Evolutionary conservation across 2,797 vertebrate species (phyloP).

Genomic region (Lindbergichthys nudifrons): DNA sequence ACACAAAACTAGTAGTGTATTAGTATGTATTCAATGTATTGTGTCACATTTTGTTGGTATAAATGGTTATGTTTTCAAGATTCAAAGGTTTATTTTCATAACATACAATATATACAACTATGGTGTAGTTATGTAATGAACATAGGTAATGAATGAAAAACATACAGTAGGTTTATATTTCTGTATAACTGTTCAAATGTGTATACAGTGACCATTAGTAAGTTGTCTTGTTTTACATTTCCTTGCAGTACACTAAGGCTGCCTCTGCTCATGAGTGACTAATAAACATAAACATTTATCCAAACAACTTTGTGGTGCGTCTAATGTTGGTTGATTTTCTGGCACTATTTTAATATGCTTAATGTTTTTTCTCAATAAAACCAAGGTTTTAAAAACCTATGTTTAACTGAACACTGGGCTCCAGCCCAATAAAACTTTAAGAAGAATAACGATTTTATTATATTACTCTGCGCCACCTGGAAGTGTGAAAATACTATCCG

Average conservation of each 20-base stretch:
- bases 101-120: no score
- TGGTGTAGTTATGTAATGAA: no score
- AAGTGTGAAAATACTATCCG: constrained; percentile 1
- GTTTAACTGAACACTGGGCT: not conserved
- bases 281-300: not conserved
- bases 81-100: no score
- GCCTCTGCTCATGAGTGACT: not conserved
- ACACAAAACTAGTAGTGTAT: no score
- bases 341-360: not conserved
- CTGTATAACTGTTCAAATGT: not conserved
- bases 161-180: no score
- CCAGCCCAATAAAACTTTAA: not conserved
- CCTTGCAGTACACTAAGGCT: not conserved
- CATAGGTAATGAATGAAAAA: no score
- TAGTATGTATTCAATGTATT: not conserved
- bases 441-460: not conserved
- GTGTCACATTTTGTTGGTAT: not conserved
- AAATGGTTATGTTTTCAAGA: no score
- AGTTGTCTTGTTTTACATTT: no score
- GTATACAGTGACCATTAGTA: no score
- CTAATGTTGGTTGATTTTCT: not conserved
- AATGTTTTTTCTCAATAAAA: no score
- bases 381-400: no score
- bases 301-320: not conserved
- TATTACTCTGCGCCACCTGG: not conserved